These are phyloP conservation scores for Nestor notabilis DNA, from an alignment of 2,113 vertebrate genomes.

Conservation along the genomic window DNA sequence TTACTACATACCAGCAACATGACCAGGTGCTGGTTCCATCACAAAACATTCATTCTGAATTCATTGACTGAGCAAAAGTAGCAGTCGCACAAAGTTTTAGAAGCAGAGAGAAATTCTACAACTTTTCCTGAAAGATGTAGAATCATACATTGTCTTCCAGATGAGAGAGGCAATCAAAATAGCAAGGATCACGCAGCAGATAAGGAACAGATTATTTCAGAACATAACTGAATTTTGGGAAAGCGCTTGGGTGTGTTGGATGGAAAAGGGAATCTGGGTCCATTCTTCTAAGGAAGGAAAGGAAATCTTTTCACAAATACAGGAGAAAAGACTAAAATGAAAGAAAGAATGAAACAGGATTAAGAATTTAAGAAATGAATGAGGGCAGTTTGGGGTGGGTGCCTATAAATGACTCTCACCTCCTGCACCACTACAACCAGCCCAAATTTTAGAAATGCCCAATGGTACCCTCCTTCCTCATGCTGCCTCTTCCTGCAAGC, in stretches of 20 bases:
- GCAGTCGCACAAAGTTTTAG: background rate
- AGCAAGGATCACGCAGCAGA: background rate
- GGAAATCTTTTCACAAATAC: background rate
- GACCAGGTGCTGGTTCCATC: background rate
- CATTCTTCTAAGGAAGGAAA: background rate
- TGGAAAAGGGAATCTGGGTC: conserved; percentile 2
- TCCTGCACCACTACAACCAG: background rate
- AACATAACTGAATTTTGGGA: background rate
- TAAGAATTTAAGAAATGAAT: background rate
- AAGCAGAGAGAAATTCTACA: background rate
- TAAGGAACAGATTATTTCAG: background rate
- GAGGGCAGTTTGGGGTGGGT: background rate
- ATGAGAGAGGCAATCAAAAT: background rate
- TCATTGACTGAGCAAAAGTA: background rate
- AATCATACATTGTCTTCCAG: background rate
- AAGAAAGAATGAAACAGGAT: background rate
- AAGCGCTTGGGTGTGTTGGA: background rate
- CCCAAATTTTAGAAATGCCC: background rate
- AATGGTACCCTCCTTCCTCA: background rate
- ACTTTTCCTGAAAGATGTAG: background rate
- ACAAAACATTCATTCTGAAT: background rate
- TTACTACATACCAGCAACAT: background rate
- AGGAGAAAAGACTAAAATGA: background rate
- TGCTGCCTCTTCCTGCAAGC: background rate
- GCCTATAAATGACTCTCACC: background rate